Base-by-base conservation (phyloP, 2,888 invertebrate species). In the Latrodectus hesperus region DNA sequence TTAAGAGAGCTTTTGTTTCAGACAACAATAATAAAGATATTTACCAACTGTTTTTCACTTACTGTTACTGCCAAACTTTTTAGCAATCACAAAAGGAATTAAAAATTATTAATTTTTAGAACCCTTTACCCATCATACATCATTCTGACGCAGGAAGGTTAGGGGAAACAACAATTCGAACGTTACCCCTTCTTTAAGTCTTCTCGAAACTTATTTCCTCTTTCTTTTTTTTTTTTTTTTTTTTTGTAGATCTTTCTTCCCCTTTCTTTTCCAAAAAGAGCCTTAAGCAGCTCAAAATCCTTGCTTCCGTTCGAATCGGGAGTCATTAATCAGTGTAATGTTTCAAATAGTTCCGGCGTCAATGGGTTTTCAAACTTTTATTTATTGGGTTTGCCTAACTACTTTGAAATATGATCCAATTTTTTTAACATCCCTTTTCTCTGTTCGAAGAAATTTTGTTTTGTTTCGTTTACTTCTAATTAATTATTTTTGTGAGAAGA, bases 281-380 rank as follows among this genome's bases (percentile, higher is more conserved):
- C n/a, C 17, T 78, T 70, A 74, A 81, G 75, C 16, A 55, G 70
- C 70, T 76, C 70, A 65, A 52, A 16, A 81, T 60, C 60, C 26
- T 60, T 11, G 81, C 79, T 86, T 86, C 86, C 81, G 86, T 60
- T 22, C 16, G 76, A 64, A 80, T 85, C 79, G 60, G 60, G 73
- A 80, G 74, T 68, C 79, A 85, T 85, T 85, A 75, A 85, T 85
- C 85, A 85, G 75, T 70, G 85, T 85, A 79, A 60, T 71, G 64
- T 71, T 65, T 52, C n/a, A 67, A 71, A 76, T 83, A 67, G 73
- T 67, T 73, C 53, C 53, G 38, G 38, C 11, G n/a, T 14, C 14
- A 22, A 68, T 68, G 67, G 67, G 67, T 12, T 68, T 17, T 16
- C 16, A 22, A 26, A 17, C 12, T 22, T 68, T 68, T 68, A 12